Percentiles rank a stretch among this genome's conserved stretches.
Conservation (phyloP, 2,113 vertebrate genomes). For the Geothlypis trichas region DNA sequence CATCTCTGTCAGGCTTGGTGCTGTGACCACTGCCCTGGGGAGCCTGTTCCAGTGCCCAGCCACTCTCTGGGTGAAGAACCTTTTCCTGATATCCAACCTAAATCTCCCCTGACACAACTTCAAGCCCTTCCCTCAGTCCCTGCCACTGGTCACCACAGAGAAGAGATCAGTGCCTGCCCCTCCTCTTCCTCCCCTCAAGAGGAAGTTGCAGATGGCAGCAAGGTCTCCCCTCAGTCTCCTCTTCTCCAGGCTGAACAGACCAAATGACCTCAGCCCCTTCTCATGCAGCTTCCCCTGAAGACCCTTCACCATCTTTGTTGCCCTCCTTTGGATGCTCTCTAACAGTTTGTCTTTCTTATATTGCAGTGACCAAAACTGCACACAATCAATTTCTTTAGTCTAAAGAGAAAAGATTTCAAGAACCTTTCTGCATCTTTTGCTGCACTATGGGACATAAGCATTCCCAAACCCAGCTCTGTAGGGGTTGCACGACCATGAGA, state of each 20-base stretch:
- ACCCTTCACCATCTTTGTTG: not conserved
- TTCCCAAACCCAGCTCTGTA: not conserved
- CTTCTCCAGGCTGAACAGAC: not conserved
- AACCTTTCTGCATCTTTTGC: not conserved
- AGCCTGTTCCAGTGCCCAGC: not conserved
- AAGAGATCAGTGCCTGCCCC: not conserved
- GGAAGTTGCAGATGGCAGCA: not conserved
- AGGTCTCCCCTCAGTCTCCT: not conserved
- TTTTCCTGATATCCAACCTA: not conserved
- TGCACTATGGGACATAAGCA: not conserved
- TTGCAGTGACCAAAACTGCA: not conserved
- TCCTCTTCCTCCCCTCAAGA: not conserved
- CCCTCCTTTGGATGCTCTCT: not conserved
- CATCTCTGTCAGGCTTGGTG: not conserved
- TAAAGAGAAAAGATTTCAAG: not conserved
- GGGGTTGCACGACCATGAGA: too few relatives aligned
- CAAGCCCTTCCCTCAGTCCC: fast-evolving
- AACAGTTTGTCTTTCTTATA: too few relatives aligned
- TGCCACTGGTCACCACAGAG: not conserved
- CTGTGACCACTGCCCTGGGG: not conserved
- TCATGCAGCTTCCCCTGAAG: not conserved
- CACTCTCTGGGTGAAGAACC: not conserved
- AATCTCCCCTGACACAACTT: not conserved
- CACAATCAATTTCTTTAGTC: not conserved
- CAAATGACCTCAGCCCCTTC: not conserved